Conservation (phyloP, 1,140 invertebrate species). For the Drosophila bifasciata region DNA sequence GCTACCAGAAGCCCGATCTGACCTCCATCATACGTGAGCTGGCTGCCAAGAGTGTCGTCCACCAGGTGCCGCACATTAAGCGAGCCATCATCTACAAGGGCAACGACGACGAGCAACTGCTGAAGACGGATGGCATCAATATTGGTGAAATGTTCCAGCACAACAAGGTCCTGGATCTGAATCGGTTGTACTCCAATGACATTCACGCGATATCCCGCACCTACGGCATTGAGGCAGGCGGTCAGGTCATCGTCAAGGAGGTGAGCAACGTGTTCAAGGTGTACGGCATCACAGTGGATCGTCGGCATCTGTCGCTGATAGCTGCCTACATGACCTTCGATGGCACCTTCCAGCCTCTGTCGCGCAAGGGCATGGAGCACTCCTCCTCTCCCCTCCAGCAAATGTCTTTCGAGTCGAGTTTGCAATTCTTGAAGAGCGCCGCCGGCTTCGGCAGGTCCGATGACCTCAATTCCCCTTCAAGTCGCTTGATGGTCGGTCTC, state of each 20-base stretch:
- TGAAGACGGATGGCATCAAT: slow-evolving; percentile 98
- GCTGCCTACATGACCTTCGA: slow-evolving; percentile 99
- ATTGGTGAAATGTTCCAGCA: slow-evolving; percentile 95
- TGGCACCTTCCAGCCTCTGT: slow-evolving; percentile 95
- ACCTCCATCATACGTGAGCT: slow-evolving; percentile 90
- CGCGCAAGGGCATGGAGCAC: slow-evolving; percentile 93
- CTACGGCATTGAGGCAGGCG: slow-evolving; percentile 98
- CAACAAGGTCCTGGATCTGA: slow-evolving; percentile 92
- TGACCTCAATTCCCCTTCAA: slow-evolving; percentile 93
- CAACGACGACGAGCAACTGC: slow-evolving; percentile 86
- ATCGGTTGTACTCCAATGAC: slow-evolving; percentile 96
- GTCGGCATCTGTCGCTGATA: slow-evolving; percentile 95
- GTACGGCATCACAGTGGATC: slow-evolving; percentile 98
- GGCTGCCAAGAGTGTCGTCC: slow-evolving; percentile 90
- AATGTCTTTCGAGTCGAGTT: slow-evolving; percentile 98
- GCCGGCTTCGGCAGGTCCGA: slow-evolving; percentile 90
- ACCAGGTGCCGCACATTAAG: slow-evolving; percentile 92
- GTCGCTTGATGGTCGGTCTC: slow-evolving; percentile 94
- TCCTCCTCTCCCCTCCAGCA: slow-evolving; percentile 97
- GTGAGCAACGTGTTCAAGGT: slow-evolving; percentile 96
- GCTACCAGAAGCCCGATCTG: slow-evolving; percentile 90
- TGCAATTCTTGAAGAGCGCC: slow-evolving; percentile 94
- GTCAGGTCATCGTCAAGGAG: slow-evolving; percentile 94
- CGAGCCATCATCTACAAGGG: slow-evolving; percentile 91
- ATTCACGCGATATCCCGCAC: slow-evolving; percentile 94